phyloP scores from a whole-genome alignment of 2,888 invertebrate genomes.

The Nomada fabriciana region DNA sequence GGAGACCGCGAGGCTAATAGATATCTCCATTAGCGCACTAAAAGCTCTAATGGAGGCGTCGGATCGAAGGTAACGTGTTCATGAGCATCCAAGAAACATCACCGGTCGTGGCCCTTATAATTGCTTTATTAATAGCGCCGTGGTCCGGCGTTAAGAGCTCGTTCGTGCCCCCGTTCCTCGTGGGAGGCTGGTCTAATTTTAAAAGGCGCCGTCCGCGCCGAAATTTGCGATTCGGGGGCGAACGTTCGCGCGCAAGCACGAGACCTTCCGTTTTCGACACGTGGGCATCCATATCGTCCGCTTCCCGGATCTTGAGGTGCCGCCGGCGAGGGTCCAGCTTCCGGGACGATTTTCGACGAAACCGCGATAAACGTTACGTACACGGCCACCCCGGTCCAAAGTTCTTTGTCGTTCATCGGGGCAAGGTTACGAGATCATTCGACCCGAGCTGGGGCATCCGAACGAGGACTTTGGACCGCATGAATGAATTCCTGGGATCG shows the following conservation, averaged over 20 bases:
- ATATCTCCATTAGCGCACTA: conserved; percentile 22
- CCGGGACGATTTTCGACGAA: conserved; percentile 61
- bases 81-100: conserved; percentile 47
- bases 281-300: conserved; percentile 54
- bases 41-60: conserved; percentile 35
- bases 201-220: conserved; percentile 49
- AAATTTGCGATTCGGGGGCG: conserved; percentile 18
- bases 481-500: background rate
- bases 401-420: background rate
- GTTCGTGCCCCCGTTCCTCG: conserved; percentile 56
- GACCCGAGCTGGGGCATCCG: background rate
- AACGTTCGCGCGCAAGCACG: background rate
- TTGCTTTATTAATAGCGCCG: conserved; percentile 71
- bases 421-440: conserved; percentile 1
- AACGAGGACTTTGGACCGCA: conserved; percentile 15
- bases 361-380: conserved; percentile 58
- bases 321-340: conserved; percentile 37
- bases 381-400: conserved; percentile 38
- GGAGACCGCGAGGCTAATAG: background rate
- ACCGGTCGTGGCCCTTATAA: conserved; percentile 69
- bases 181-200: conserved; percentile 71
- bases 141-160: conserved; percentile 56
- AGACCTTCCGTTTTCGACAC: conserved; percentile 38
- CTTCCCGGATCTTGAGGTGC: conserved; percentile 70
- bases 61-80: conserved; percentile 34